Base-by-base conservation (phyloP, 2,888 invertebrate genomes). In the Polyommatus iphigenia region DNA sequence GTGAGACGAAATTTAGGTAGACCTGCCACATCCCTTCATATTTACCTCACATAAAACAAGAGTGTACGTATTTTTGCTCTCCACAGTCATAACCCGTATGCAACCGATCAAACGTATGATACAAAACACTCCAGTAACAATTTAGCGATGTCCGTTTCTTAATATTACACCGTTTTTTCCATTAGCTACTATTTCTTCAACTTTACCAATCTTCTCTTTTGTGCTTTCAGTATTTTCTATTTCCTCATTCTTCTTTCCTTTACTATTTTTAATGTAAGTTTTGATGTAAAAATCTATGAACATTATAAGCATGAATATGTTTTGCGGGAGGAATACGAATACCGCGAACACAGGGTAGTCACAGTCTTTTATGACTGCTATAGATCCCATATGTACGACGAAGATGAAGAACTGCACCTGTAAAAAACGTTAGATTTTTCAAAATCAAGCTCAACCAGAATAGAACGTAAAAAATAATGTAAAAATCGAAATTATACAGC, bases 201-300 rank as follows among this genome's bases (percentile, higher is more conserved):
- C 72, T 36, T 41, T n/a, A n/a, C 41, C 71, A 10, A 67, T 32
- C 7, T 41, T n/a, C 10, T 72, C 41, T 72, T 72, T 20, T n/a
- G 3, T 41, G 46, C 67, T 57, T 73, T 59, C 20, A 50, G 13
- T 71, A 7, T 4, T 57, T 72, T 82, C 77, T 80, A 78, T 78
- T 76, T 80, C 4, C 7, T n/a, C 10, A 36, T 76, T 36, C 29
- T 29, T 24, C 18, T 57, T 59, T 1, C 13, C 18, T 6, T 24
- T 10, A 57, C 5, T 10, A 13, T 91, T 92, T 24, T 80, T 87
- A 1, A 96, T 83, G 83, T 97, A 97, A 0, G 95, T 84, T 83
- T 95, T 95, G 76, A 95, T 94, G 81, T 97, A 97, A 85, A 97
- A 97, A 79, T 97, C 96, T 0, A 90, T 84, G 84, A 97, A 97